phyloP scores from a whole-genome alignment of 2,888 invertebrate genomes.

The Melinopterus prodromus region DNA sequence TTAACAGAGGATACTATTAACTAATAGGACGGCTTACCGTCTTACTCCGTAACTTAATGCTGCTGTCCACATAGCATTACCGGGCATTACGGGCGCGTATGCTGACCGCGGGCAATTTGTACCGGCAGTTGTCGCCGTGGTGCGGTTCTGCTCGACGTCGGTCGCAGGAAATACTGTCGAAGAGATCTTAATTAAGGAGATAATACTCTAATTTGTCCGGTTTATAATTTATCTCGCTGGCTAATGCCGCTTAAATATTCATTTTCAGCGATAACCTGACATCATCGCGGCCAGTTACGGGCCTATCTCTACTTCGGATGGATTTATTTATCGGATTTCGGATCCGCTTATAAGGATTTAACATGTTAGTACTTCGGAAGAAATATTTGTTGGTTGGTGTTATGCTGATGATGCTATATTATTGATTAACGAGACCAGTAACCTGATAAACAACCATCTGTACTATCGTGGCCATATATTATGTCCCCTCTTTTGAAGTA shows the following conservation, averaged over 20 bases:
- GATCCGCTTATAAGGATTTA: background rate
- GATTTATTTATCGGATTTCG: background rate
- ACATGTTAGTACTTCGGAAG: background rate
- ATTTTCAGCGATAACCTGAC: background rate
- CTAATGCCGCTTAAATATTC: background rate
- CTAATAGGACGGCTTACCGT: slow-evolving; percentile 26
- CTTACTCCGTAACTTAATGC: slow-evolving; percentile 20
- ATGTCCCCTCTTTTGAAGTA: too few species aligned
- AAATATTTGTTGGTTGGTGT: background rate
- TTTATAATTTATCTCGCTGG: background rate
- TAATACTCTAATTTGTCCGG: slow-evolving; percentile 4
- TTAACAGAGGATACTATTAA: slow-evolving; percentile 21
- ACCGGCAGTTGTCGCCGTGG: background rate
- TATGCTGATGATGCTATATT: background rate
- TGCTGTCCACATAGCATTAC: slow-evolving; percentile 8
- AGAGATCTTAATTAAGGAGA: background rate
- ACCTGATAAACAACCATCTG: too few species aligned
- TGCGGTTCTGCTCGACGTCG: background rate
- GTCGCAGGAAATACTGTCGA: background rate
- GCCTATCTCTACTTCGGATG: background rate
- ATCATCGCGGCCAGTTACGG: background rate
- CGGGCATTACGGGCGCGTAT: background rate
- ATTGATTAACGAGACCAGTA: too few species aligned
- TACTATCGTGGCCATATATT: too few species aligned
- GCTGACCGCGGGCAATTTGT: slow-evolving; percentile 4